Conservation (phyloP, 2,113 vertebrate species). For the Erythrocercus mccallii region DNA sequence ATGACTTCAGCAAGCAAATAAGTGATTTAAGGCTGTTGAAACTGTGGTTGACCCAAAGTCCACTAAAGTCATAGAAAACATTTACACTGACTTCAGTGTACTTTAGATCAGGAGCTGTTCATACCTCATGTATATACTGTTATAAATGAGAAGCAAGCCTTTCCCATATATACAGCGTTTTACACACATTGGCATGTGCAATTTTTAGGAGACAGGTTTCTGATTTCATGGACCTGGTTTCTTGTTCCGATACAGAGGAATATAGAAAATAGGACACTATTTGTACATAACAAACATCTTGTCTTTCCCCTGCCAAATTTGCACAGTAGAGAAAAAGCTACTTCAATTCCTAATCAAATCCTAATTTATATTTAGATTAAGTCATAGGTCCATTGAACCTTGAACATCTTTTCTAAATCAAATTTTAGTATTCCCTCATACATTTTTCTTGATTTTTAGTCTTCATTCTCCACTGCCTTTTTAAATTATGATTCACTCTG, state of each 20-base stretch:
- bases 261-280: background rate
- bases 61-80: background rate
- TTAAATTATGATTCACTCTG: slow-evolving; percentile 1
- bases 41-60: background rate
- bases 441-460: background rate
- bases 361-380: background rate
- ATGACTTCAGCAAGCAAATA: background rate
- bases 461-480: background rate
- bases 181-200: background rate
- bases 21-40: background rate
- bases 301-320: background rate
- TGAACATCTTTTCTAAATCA: background rate
- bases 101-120: background rate
- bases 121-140: background rate
- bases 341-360: background rate
- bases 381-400: background rate
- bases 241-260: background rate
- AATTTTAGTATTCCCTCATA: background rate
- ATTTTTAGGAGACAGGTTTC: background rate
- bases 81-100: background rate
- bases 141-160: background rate
- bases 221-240: background rate
- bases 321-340: background rate
- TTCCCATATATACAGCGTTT: background rate
- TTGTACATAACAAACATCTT: background rate